Conservation (phyloP, 2,113 vertebrate species). For the Hoplias malabaricus region DNA sequence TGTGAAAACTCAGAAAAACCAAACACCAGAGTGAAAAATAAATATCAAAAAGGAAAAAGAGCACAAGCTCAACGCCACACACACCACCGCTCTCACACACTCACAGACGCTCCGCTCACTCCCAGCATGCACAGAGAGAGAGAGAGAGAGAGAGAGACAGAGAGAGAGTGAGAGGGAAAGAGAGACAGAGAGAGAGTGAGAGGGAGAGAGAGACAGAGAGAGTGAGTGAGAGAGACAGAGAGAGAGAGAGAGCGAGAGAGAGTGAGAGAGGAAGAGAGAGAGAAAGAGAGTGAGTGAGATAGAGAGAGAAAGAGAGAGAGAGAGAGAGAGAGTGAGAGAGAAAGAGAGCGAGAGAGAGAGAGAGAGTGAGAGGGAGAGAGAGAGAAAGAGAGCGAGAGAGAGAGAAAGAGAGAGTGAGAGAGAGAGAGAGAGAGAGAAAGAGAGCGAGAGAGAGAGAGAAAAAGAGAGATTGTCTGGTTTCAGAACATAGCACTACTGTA, state of each 20-base stretch:
- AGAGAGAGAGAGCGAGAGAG: background rate
- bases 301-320: background rate
- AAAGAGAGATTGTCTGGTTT: slow-evolving; percentile 19
- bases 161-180: background rate
- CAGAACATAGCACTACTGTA: slow-evolving; percentile 11
- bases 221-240: background rate
- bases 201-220: background rate
- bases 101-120: no score
- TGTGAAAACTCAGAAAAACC: no score
- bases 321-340: background rate
- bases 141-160: background rate
- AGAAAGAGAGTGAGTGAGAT: slow-evolving; percentile 7
- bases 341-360: background rate
- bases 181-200: background rate
- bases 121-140: no score
- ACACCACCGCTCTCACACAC: no score
- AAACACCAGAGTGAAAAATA: no score
- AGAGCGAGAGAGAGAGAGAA: slow-evolving; percentile 12
- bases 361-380: background rate
- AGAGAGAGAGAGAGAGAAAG: background rate
- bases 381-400: background rate
- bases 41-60: no score
- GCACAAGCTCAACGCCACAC: no score
- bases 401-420: background rate
- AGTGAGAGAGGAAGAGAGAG: background rate